Evolutionary conservation across 2,113 vertebrate genomes (phyloP), one percentile per base, ranked within the genome.

Genomic region (Semnornis frantzii): DNA sequence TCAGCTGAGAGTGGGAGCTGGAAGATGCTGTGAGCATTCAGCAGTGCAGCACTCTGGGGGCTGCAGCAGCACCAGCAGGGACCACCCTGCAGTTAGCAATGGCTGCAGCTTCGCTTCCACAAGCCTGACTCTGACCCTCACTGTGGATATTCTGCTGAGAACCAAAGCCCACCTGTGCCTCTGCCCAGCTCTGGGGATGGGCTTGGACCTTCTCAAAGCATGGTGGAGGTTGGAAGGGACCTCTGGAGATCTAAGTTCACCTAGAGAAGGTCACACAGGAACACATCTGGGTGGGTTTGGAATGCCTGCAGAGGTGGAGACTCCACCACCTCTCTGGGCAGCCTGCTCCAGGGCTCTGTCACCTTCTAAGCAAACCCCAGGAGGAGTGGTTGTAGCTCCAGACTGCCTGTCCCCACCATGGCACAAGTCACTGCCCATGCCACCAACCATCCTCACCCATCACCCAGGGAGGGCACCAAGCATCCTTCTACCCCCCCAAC

Each of bases 21-120:
- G 18, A 23, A 13, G 44, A 19, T 17, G 34, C 44, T 28, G 12
- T 2, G 21, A 44, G 23, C 0, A 0, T 25, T 48, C n/a, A 6
- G 33, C 7, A 31, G 31, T 17, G 42, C 46, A 7, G 69, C 12
- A 30, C 50, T 83, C 18, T 48, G 12, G 2, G 0, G 24, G 55
- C 25, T 52, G 46, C 39, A 28, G 55, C 1, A 8, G 16, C 4
- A 19, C 42, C 17, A 5, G 37, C 0, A n/a, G 39, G 55, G 55
- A 16, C 46, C 44, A 3, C 34, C 42, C 54, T 30, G 39, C 8
- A 31, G 39, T 10, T 27, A 24, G 24, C 9, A 18, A 50, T 27
- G 1, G 3, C 72, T 33, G 8, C 77, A 18, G 31, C 70, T 52
- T 34, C 16, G 15, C 30, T 30, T 52, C 34, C 5, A 52, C 27